A percentile compares a stretch with the other conserved stretches of the same genome.
Evolutionary conservation across 2,113 vertebrate species (phyloP).

Genomic region (Myodes glareolus): DNA sequence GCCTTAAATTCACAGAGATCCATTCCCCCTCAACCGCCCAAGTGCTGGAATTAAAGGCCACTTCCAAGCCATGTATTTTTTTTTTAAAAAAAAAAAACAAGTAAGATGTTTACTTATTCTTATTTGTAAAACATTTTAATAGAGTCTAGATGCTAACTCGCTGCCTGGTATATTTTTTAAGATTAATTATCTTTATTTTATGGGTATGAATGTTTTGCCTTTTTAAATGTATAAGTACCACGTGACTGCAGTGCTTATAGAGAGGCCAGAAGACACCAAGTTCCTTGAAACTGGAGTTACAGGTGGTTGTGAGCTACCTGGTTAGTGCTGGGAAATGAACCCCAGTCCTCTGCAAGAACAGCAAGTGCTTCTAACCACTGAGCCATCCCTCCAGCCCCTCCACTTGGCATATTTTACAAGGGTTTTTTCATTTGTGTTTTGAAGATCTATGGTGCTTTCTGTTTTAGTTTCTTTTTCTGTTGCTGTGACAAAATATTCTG

Average conservation of each 20-base stretch:
- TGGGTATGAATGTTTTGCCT: neutral
- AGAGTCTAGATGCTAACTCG: neutral
- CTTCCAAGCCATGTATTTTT: accelerated
- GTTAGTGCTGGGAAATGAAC: neutral
- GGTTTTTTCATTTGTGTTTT: neutral
- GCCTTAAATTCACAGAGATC: too few relatives aligned
- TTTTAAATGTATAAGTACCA: neutral
- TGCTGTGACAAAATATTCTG: neutral
- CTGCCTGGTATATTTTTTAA: neutral
- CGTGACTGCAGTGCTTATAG: too few relatives aligned
- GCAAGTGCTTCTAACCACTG: neutral
- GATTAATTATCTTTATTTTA: neutral
- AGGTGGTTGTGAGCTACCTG: neutral
- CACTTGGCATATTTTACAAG: neutral
- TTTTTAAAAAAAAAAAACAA: neutral
- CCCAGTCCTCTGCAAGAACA: neutral
- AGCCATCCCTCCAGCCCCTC: neutral
- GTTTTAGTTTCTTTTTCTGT: neutral
- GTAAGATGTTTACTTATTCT: neutral
- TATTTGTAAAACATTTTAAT: neutral
- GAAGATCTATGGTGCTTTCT: neutral
- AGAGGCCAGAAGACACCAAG: neutral
- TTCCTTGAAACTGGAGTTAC: neutral
- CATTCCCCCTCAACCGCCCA: neutral
- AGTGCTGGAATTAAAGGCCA: neutral